Percentiles rank a stretch among this genome's conserved stretches.
Conservation (phyloP, 2,797 vertebrate species). For the Simalia tracyae region DNA sequence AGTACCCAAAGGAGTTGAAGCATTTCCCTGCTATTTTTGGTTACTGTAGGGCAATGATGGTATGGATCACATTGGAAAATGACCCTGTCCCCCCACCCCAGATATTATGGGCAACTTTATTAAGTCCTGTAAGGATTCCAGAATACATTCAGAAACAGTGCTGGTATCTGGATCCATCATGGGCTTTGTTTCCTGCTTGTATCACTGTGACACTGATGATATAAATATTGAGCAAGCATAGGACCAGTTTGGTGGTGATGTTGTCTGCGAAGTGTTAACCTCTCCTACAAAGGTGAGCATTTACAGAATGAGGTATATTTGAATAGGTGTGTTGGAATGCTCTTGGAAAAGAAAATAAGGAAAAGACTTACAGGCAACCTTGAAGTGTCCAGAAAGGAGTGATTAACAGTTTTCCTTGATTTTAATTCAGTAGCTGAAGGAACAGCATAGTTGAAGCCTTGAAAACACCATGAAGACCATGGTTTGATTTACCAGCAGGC, state of each 20-base stretch:
- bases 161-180: too few species aligned
- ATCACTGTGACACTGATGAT: not conserved
- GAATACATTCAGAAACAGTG: too few species aligned
- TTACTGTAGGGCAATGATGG: not conserved
- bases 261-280: not conserved
- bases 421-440: not conserved
- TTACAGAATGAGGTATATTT: not conserved
- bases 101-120: too few species aligned
- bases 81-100: too few species aligned
- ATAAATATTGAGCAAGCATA: not conserved
- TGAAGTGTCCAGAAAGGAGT: not conserved
- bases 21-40: too few species aligned
- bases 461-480: not conserved
- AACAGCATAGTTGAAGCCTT: not conserved
- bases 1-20: too few species aligned
- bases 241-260: not conserved
- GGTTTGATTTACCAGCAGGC: too few species aligned
- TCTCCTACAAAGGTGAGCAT: not conserved
- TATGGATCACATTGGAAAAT: not conserved
- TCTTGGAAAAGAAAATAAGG: not conserved
- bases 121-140: too few species aligned
- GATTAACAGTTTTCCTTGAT: not conserved
- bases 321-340: not conserved
- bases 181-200: too few species aligned
- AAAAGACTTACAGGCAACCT: not conserved